Percentiles rank a stretch among this genome's conserved stretches.
phyloP scores from a whole-genome alignment of 1,140 invertebrate genomes.

The Dryas iulia region DNA sequence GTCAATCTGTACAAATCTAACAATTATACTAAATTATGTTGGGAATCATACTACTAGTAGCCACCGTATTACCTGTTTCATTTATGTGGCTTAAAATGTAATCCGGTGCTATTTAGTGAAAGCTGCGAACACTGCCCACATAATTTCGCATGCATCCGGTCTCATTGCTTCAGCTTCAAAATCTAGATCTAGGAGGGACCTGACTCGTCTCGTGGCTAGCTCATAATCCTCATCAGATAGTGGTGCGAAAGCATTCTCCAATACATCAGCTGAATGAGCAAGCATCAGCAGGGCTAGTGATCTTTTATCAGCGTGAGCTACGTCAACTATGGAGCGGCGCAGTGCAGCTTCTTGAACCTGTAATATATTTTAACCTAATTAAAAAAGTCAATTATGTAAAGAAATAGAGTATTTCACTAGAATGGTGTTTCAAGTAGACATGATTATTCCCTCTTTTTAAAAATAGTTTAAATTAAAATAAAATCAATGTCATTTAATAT shows the following conservation, averaged over 20 bases:
- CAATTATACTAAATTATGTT: slow-evolving; percentile 11
- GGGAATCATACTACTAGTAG: background rate
- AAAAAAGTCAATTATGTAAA: too few species aligned
- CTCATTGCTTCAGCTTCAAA: slow-evolving; percentile 96
- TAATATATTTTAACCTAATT: too few species aligned
- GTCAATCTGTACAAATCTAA: slow-evolving; percentile 24
- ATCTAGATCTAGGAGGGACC: slow-evolving; percentile 97
- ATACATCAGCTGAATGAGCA: slow-evolving; percentile 98
- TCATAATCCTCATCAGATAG: slow-evolving; percentile 99
- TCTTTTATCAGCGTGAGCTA: slow-evolving; percentile 97
- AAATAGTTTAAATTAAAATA: too few species aligned
- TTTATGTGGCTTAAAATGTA: slow-evolving; percentile 20
- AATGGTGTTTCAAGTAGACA: too few species aligned
- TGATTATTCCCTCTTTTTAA: too few species aligned
- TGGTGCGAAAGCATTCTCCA: slow-evolving; percentile 99
- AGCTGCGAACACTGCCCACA: slow-evolving; percentile 99
- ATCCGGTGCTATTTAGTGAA: slow-evolving; percentile 93
- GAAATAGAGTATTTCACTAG: too few species aligned
- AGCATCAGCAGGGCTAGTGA: slow-evolving; percentile 96
- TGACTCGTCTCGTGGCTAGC: slow-evolving; percentile 97
- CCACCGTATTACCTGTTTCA: background rate
- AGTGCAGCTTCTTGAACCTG: slow-evolving; percentile 98
- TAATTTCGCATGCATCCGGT: slow-evolving; percentile 92
- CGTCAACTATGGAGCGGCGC: slow-evolving; percentile 97
- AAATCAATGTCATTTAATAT: too few species aligned